Conservation (phyloP, 2,888 invertebrate genomes). For the Archips crataeganus region DNA sequence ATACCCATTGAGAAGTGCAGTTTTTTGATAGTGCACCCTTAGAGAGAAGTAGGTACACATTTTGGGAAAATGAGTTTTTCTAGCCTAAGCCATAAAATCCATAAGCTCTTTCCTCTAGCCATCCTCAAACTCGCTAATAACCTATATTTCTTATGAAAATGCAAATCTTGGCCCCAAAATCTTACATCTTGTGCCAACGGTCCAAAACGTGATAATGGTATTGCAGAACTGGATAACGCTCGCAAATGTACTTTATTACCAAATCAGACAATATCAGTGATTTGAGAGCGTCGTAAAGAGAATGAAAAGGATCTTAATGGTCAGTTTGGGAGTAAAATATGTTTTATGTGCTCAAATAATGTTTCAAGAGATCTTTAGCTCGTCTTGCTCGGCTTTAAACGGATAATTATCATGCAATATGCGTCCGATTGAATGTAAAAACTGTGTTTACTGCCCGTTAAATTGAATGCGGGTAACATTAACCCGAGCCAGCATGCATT, state of each 20-base stretch:
- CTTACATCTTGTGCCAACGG: not conserved
- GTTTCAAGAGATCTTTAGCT: constrained; percentile 34
- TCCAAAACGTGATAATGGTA: constrained; percentile 22
- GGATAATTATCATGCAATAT: constrained; percentile 35
- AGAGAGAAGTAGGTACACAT: too few relatives aligned
- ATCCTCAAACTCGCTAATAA: not conserved
- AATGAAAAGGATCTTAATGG: constrained; percentile 44
- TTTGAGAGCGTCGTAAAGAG: constrained; percentile 43
- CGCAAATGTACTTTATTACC: constrained; percentile 35
- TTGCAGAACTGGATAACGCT: constrained; percentile 26
- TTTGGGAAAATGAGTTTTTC: too few relatives aligned
- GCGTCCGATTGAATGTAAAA: constrained; percentile 22
- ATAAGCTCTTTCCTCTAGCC: not conserved
- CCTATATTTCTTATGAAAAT: not conserved
- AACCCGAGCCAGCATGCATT: constrained; percentile 3
- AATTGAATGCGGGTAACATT: constrained; percentile 24
- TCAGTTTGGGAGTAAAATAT: constrained; percentile 43
- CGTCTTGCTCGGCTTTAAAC: constrained; percentile 30
- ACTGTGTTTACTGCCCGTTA: constrained; percentile 25
- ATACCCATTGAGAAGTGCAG: too few relatives aligned
- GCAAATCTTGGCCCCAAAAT: constrained; percentile 3
- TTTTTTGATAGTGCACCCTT: too few relatives aligned
- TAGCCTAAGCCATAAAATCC: too few relatives aligned
- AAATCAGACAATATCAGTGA: constrained; percentile 42
- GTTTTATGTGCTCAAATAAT: constrained; percentile 39